These are phyloP conservation scores for Eretmocerus hayati DNA, from an alignment of 2,888 invertebrate genomes.

Conservation along the genomic window DNA sequence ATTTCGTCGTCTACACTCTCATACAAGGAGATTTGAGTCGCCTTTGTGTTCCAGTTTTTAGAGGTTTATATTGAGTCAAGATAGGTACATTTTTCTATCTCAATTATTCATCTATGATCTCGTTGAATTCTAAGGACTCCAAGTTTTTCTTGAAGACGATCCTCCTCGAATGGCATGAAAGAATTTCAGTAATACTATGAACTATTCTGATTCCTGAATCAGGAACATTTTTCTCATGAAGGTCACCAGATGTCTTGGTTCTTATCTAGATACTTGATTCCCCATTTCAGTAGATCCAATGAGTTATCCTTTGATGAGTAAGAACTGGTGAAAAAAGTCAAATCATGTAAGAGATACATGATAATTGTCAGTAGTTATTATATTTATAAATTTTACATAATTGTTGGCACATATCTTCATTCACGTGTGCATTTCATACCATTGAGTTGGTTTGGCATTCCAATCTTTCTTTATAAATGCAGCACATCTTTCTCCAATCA, in stretches of 20 bases:
- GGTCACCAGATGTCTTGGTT: constrained; percentile 30
- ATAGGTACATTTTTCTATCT: no score
- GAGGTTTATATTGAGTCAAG: no score
- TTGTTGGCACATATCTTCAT: background rate
- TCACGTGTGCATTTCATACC: constrained; percentile 30
- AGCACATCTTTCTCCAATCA: constrained; percentile 55
- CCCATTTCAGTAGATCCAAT: constrained; percentile 37
- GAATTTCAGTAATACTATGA: no score
- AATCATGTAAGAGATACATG: background rate
- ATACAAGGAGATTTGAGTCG: no score
- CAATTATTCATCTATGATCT: no score
- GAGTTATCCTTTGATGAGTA: constrained; percentile 30
- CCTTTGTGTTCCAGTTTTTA: no score
- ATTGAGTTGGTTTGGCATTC: constrained; percentile 40
- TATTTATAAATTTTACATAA: background rate
- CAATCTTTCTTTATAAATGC: constrained; percentile 51
- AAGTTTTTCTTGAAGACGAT: no score
- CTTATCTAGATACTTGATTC: constrained; percentile 36
- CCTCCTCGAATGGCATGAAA: no score
- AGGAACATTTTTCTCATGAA: constrained; percentile 2
- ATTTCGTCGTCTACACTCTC: no score
- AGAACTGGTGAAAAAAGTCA: no score
- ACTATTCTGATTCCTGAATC: no score
- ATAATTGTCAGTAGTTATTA: background rate
- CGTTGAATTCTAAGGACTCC: no score